Conservation (phyloP, 2,113 vertebrate species). For the Puntigrus tetrazona region DNA sequence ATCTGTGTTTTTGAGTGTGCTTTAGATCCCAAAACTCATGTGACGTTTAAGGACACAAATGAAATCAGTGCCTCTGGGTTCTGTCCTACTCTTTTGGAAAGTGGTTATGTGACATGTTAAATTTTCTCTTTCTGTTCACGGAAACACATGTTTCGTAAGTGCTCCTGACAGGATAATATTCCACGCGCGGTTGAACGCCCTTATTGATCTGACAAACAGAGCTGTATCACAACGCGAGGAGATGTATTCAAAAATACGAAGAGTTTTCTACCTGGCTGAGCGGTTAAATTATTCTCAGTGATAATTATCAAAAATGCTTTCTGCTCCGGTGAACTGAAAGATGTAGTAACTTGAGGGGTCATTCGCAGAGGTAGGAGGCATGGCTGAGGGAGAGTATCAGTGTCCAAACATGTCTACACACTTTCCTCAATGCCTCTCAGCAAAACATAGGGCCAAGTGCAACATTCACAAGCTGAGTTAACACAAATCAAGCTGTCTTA, state of each 20-base stretch:
- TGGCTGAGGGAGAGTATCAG: slow-evolving; percentile 11
- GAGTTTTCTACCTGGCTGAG: slow-evolving; percentile 30
- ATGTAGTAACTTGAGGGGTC: slow-evolving; percentile 4
- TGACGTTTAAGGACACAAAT: neutral
- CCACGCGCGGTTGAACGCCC: neutral
- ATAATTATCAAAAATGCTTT: slow-evolving; percentile 1
- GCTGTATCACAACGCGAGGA: neutral
- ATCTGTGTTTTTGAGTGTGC: slow-evolving; percentile 1
- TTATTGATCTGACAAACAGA: slow-evolving; percentile 17
- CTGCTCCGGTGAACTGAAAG: slow-evolving; percentile 10
- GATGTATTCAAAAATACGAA: neutral
- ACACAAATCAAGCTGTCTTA: slow-evolving; percentile 48
- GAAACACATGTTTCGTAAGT: slow-evolving; percentile 10
- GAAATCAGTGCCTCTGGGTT: neutral
- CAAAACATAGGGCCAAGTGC: slow-evolving; percentile 43
- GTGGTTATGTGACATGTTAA: slow-evolving; percentile 11
- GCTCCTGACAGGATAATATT: slow-evolving; percentile 19
- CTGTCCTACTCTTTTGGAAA: slow-evolving; percentile 1
- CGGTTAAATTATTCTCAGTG: neutral
- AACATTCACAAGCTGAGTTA: slow-evolving; percentile 55
- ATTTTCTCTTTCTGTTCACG: slow-evolving; percentile 21
- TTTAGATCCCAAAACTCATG: neutral
- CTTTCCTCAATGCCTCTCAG: slow-evolving; percentile 13
- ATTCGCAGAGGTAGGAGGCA: slow-evolving; percentile 19
- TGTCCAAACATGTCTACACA: slow-evolving; percentile 35